Conservation (phyloP, 2,888 invertebrate genomes). For the Willowsia nigromaculata region DNA sequence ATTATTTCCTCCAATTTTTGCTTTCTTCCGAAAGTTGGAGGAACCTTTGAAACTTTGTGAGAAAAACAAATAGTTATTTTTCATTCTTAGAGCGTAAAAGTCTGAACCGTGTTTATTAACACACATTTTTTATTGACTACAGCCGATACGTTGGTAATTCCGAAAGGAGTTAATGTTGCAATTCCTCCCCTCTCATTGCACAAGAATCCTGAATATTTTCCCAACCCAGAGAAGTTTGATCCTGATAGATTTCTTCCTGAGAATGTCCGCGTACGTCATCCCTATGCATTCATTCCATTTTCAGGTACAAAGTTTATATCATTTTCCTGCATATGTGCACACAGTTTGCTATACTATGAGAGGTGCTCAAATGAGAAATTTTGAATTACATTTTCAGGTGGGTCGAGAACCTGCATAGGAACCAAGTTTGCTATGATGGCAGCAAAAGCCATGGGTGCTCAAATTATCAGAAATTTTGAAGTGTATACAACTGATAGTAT, state of each 20-base stretch:
- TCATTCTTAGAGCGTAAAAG: not conserved
- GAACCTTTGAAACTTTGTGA: not conserved
- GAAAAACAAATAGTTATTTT: not conserved
- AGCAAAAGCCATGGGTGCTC: conserved; percentile 41
- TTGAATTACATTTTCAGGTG: too few relatives aligned
- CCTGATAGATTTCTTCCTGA: conserved; percentile 63
- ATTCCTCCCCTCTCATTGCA: not conserved
- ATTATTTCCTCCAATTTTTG: conserved; percentile 34
- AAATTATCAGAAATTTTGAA: conserved; percentile 45
- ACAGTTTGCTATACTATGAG: too few relatives aligned
- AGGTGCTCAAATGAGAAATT: too few relatives aligned
- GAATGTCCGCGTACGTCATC: not conserved
- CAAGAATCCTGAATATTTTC: conserved; percentile 33
- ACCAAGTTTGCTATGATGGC: conserved; percentile 66
- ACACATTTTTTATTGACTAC: not conserved
- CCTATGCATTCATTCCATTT: conserved; percentile 49
- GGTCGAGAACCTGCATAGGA: conserved; percentile 55
- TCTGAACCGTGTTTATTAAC: not conserved
- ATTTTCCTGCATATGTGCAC: too few relatives aligned
- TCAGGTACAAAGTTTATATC: too few relatives aligned
- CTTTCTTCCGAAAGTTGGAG: not conserved
- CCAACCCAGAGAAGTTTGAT: conserved; percentile 40
- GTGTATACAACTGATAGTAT: conserved; percentile 12
- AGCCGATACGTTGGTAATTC: conserved; percentile 15
- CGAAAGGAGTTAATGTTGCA: conserved; percentile 8